Conservation (phyloP, 2,113 vertebrate genomes). For the Thunnus thynnus region DNA sequence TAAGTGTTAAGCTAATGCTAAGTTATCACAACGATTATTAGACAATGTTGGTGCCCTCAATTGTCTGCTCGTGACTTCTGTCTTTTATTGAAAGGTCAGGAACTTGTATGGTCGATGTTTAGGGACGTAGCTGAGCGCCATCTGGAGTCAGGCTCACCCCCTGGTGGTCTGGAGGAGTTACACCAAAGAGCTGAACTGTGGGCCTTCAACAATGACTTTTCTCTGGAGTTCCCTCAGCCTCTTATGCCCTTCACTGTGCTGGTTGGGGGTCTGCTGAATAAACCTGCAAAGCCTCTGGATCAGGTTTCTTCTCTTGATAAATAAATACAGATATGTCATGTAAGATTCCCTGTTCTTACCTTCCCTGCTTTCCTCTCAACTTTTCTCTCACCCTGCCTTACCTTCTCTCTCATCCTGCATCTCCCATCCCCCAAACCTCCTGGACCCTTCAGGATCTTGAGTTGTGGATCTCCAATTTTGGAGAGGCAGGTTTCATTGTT, state of each 20-base stretch:
- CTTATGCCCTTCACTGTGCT: conserved; percentile 82
- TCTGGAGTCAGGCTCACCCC: conserved; percentile 67
- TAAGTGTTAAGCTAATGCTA: no score
- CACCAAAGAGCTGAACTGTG: conserved; percentile 82
- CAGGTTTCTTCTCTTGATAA: conserved; percentile 66
- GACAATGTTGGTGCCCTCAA: neutral
- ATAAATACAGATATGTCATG: neutral
- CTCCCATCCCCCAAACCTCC: no score
- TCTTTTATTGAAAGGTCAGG: conserved; percentile 47
- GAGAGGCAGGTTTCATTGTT: conserved; percentile 75
- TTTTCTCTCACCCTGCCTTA: no score
- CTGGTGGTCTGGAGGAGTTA: conserved; percentile 72
- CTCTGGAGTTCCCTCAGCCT: conserved; percentile 82
- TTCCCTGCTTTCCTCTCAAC: neutral
- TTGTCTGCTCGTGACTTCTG: neutral
- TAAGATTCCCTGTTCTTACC: neutral
- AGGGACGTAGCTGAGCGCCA: conserved; percentile 72
- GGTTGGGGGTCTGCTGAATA: conserved; percentile 81
- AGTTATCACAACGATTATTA: no score
- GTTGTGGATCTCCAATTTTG: conserved; percentile 73
- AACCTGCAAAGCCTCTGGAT: conserved; percentile 68
- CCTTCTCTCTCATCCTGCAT: neutral
- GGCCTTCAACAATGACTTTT: conserved; percentile 85
- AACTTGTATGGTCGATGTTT: conserved; percentile 56
- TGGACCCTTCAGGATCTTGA: conserved; percentile 74